Percentiles rank a stretch among this genome's conserved stretches.
Conservation (phyloP, 1,140 invertebrate species). For the Heterodera carotae region DNA sequence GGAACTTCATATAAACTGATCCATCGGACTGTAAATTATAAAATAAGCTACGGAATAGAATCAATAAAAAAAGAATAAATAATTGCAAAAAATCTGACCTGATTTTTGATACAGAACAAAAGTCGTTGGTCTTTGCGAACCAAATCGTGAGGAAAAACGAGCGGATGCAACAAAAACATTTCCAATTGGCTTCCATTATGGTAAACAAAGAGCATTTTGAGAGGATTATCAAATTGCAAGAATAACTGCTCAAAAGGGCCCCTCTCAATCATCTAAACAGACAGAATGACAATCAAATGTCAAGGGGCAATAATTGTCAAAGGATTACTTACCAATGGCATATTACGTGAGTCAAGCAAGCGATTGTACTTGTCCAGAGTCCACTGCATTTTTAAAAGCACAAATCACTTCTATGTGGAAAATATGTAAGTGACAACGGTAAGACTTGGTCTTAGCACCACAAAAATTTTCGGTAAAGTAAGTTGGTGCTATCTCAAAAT, state of each 20-base stretch:
- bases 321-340: slow-evolving; percentile 11
- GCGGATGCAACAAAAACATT: slow-evolving; percentile 19
- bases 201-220: slow-evolving; percentile 23
- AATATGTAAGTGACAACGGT: too few relatives aligned
- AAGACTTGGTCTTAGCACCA: too few relatives aligned
- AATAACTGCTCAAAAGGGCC: background rate
- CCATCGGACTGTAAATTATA: slow-evolving; percentile 17
- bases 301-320: background rate
- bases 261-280: slow-evolving; percentile 13
- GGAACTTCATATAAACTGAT: slow-evolving; percentile 12
- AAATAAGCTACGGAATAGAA: too few relatives aligned
- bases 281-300: background rate
- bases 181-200: slow-evolving; percentile 15
- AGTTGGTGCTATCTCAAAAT: too few relatives aligned
- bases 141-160: slow-evolving; percentile 20
- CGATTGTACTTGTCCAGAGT: slow-evolving; percentile 26
- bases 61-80: background rate
- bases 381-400: background rate
- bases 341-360: slow-evolving; percentile 15
- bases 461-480: too few relatives aligned
- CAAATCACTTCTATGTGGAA: background rate
- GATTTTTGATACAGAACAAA: slow-evolving; percentile 21
- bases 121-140: slow-evolving; percentile 7
- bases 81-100: slow-evolving; percentile 12
- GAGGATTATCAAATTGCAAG: slow-evolving; percentile 19